A percentile compares a stretch with the other conserved stretches of the same genome.
These are phyloP conservation scores for Drosophila formosana DNA, from an alignment of 2,888 invertebrate genomes.

Conservation along the genomic window DNA sequence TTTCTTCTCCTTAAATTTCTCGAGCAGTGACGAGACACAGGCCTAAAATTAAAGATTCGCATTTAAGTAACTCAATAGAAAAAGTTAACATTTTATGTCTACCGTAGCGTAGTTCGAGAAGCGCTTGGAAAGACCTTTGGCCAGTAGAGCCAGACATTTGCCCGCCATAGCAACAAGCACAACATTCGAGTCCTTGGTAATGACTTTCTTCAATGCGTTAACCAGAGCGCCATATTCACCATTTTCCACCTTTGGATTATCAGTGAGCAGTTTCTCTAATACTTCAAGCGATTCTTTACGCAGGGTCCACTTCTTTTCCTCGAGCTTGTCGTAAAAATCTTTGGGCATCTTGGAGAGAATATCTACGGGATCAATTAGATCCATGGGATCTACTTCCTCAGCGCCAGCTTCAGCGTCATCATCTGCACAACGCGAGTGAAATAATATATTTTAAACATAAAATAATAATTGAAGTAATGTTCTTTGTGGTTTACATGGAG, in stretches of 20 bases:
- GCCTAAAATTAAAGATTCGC: slow-evolving; percentile 82
- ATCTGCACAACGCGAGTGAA: slow-evolving; percentile 67
- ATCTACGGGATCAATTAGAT: slow-evolving; percentile 96
- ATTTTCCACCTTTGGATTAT: slow-evolving; percentile 93
- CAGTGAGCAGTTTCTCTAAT: slow-evolving; percentile 90
- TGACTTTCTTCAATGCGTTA: slow-evolving; percentile 93
- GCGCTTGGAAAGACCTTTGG: slow-evolving; percentile 93
- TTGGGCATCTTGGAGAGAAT: slow-evolving; percentile 96
- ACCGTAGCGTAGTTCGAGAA: slow-evolving; percentile 93
- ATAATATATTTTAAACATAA: background rate
- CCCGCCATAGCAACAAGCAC: slow-evolving; percentile 95
- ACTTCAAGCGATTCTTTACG: slow-evolving; percentile 96
- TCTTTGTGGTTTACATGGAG: background rate
- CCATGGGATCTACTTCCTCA: slow-evolving; percentile 94
- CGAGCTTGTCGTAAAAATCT: slow-evolving; percentile 97
- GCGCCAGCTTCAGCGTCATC: slow-evolving; percentile 85
- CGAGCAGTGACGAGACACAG: slow-evolving; percentile 92
- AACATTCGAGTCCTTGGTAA: slow-evolving; percentile 98
- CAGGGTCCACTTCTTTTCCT: slow-evolving; percentile 98
- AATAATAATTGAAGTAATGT: background rate
- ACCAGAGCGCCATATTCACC: slow-evolving; percentile 97
- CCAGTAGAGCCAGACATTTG: slow-evolving; percentile 93
- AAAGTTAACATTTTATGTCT: slow-evolving; percentile 22
- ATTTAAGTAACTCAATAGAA: background rate
- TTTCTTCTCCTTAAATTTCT: slow-evolving; percentile 99